A percentile compares a stretch with the other conserved stretches of the same genome.
phyloP scores from a whole-genome alignment of 2,113 vertebrate species.

The Gobio gobio region DNA sequence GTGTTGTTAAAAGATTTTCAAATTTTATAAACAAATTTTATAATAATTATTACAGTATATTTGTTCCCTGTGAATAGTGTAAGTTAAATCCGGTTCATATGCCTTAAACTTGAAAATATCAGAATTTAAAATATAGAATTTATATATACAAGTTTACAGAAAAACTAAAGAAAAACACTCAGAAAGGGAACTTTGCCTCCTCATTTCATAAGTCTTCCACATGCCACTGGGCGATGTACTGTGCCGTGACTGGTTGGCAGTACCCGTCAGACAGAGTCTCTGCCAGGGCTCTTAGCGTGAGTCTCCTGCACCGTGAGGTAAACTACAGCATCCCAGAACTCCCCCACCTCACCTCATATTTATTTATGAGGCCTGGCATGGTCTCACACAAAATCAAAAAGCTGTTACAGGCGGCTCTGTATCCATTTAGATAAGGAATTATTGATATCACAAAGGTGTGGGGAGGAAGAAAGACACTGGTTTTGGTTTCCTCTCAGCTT shows the following conservation, averaged over 20 bases:
- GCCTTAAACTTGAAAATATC: background rate
- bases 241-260: slow-evolving; percentile 5
- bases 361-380: slow-evolving; percentile 56
- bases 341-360: slow-evolving; percentile 42
- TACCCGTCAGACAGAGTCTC: background rate
- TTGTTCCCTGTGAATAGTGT: background rate
- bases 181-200: background rate
- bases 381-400: slow-evolving; percentile 48
- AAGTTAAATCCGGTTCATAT: background rate
- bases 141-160: background rate
- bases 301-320: slow-evolving; percentile 25
- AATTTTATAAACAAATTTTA: no score
- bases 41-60: background rate
- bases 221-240: background rate
- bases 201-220: background rate
- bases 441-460: slow-evolving; percentile 55
- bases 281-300: slow-evolving; percentile 30
- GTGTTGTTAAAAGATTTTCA: no score
- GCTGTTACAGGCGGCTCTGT: slow-evolving; percentile 44
- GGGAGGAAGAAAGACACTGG: slow-evolving; percentile 41
- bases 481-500: slow-evolving; percentile 32
- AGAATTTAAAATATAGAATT: background rate
- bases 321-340: slow-evolving; percentile 50
- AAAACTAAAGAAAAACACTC: background rate
- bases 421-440: slow-evolving; percentile 61